Conservation (phyloP, 92 coral and sea anemone genomes). For the Epizoanthus scotinus region DNA sequence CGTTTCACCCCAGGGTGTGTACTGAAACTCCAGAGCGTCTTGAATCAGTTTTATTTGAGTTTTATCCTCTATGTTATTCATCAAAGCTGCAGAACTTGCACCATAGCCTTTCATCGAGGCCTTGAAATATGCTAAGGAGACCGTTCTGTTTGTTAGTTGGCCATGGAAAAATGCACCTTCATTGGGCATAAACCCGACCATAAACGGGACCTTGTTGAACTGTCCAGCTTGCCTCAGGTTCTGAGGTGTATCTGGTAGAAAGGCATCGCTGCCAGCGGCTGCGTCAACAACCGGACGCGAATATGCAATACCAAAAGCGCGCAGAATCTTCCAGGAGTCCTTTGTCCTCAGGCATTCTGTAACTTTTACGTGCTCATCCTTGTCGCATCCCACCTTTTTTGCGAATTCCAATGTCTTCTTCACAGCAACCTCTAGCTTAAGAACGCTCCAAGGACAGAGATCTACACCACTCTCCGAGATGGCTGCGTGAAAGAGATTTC, state of each 20-base stretch:
- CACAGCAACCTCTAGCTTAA: neutral
- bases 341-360: too few species aligned
- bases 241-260: neutral
- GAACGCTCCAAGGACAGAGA: neutral
- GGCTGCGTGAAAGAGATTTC: neutral
- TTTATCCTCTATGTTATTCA: neutral
- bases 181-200: neutral
- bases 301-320: too few species aligned
- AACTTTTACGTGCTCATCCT: too few species aligned
- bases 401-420: neutral
- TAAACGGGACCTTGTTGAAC: neutral
- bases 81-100: neutral
- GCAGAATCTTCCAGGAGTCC: too few species aligned
- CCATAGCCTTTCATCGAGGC: neutral
- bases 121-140: neutral
- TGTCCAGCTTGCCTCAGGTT: neutral
- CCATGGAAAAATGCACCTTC: neutral
- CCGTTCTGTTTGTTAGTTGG: neutral
- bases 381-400: too few species aligned
- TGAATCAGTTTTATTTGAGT: neutral
- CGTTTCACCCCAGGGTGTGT: too few species aligned
- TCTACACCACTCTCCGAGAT: constrained; percentile 15
- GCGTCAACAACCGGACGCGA: neutral
- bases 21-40: neutral
- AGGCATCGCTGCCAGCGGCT: neutral